Evolutionary conservation across 1,140 invertebrate genomes (phyloP).

Genomic region (Formica exsecta): DNA sequence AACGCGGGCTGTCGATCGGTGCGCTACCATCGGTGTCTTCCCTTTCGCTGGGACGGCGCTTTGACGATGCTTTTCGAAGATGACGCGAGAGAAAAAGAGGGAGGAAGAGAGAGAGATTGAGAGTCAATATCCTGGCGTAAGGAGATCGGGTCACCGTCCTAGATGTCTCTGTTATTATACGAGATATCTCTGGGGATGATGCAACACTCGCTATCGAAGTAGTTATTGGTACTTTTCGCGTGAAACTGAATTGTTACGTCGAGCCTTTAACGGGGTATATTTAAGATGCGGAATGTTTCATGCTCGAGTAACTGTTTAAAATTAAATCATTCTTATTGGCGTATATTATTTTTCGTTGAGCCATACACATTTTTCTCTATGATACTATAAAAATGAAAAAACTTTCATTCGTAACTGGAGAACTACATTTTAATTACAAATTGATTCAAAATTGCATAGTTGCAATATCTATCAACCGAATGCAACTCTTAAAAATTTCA

Average conservation of each 20-base stretch:
- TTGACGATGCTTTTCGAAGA: conserved; percentile 53
- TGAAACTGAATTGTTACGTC: neutral
- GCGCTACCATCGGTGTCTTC: conserved; percentile 47
- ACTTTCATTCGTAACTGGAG: neutral
- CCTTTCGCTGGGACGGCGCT: conserved; percentile 23
- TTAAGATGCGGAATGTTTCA: conserved; percentile 23
- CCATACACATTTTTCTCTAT: too few species aligned
- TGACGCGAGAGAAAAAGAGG: conserved; percentile 4
- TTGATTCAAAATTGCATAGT: neutral
- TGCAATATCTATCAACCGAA: neutral
- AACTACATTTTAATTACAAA: neutral
- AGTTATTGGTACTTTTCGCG: conserved; percentile 39
- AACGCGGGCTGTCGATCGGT: conserved; percentile 62
- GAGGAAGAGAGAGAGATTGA: neutral
- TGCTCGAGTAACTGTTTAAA: neutral
- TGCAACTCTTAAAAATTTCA: neutral
- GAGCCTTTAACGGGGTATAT: conserved; percentile 15
- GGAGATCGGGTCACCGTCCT: conserved; percentile 23
- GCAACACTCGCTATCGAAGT: conserved; percentile 12
- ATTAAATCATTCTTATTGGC: conserved; percentile 9
- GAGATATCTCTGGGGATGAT: conserved; percentile 33
- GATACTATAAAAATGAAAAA: neutral
- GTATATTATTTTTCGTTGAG: conserved; percentile 6
- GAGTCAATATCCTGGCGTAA: conserved; percentile 54
- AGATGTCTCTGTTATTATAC: conserved; percentile 45